A percentile compares a stretch with the other conserved stretches of the same genome.
Conservation (phyloP, 2,113 vertebrate genomes). For the Calonectris borealis region DNA sequence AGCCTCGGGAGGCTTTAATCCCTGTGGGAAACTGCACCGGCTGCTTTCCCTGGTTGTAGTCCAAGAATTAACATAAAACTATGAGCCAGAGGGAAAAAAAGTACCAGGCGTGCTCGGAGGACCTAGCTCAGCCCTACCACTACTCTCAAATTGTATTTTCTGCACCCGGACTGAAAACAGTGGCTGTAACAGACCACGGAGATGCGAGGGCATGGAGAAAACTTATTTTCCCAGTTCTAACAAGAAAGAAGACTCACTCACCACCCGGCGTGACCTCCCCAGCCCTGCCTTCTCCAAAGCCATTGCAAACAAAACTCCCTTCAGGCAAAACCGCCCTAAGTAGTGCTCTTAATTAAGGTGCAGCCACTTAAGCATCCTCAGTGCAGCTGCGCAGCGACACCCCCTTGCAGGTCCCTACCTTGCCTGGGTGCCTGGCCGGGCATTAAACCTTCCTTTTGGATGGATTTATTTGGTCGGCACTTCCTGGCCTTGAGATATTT, state of each 20-base stretch:
- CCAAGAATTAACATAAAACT: neutral
- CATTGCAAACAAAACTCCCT: too few relatives aligned
- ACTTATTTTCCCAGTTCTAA: neutral
- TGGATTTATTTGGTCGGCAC: neutral
- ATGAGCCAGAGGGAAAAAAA: neutral
- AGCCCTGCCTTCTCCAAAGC: neutral
- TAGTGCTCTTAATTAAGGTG: neutral
- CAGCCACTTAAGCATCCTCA: neutral
- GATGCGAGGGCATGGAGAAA: neutral
- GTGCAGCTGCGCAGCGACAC: fast-evolving
- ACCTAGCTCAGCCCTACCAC: neutral
- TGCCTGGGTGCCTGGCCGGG: neutral
- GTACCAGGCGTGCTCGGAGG: neutral
- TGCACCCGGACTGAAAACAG: neutral
- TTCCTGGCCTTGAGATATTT: neutral
- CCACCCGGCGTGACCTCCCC: neutral
- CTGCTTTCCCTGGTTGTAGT: neutral
- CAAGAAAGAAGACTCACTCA: neutral
- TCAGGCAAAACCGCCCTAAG: neutral
- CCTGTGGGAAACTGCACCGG: neutral
- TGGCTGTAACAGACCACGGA: fast-evolving
- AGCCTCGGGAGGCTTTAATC: neutral
- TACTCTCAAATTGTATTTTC: neutral
- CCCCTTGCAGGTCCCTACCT: neutral
- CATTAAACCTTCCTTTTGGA: neutral